Conservation (phyloP, 2,888 invertebrate genomes). For the Acanthosepion pharaonis region DNA sequence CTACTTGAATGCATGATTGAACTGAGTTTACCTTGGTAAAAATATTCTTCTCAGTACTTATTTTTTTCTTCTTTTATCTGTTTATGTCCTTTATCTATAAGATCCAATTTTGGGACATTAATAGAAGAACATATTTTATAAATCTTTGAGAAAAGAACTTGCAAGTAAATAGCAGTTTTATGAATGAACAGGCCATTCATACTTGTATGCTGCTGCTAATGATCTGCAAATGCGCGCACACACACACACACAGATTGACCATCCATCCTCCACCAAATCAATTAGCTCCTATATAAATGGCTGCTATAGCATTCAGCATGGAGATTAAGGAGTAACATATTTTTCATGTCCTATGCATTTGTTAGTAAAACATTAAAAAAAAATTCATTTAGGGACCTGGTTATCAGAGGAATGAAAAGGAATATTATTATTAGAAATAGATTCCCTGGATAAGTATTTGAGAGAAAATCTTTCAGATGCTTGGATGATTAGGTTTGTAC, state of each 20-base stretch:
- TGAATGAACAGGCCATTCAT: not conserved
- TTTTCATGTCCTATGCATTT: too few species aligned
- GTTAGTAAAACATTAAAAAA: too few species aligned
- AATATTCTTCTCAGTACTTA: not conserved
- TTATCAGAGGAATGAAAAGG: too few species aligned
- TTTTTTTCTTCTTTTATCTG: not conserved
- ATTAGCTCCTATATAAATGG: slow-evolving; percentile 18
- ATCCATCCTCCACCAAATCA: not conserved
- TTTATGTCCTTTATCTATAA: not conserved
- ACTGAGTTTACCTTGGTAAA: not conserved
- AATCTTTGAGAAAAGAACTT: not conserved
- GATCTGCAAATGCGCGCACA: not conserved
- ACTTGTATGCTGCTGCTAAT: not conserved
- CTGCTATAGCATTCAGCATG: not conserved
- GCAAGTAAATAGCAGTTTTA: not conserved
- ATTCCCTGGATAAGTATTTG: not conserved
- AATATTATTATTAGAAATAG: not conserved
- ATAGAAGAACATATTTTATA: not conserved
- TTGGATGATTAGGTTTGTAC: not conserved
- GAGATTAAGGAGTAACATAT: too few species aligned
- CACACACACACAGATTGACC: slow-evolving; percentile 34
- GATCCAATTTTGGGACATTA: not conserved
- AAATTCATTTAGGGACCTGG: too few species aligned
- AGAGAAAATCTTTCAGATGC: not conserved
- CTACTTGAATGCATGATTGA: not conserved